Evolutionary conservation across 2,888 invertebrate genomes (phyloP), one percentile per base, ranked within the genome.

Genomic region (Epirrhoe alternata): DNA sequence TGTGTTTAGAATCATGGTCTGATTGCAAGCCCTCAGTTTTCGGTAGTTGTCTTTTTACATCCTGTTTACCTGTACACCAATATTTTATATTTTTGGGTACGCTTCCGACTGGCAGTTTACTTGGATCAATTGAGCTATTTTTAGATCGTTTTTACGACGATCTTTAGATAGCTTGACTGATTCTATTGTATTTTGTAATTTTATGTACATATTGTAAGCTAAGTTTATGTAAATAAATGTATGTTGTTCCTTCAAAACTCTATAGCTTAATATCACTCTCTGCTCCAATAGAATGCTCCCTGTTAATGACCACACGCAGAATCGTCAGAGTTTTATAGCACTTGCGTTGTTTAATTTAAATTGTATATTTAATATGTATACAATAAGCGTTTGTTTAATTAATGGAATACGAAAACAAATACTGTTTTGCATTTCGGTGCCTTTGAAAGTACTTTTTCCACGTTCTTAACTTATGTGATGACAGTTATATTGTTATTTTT

Each of bases 301-400:
- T 64, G 55, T 54, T 71, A 70, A 70, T 71, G 64, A 45, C 63
- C 62, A 64, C 64, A 67, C 68, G 58, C 65, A 56, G 50, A 16
- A 63, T 50, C 59, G 38, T 58, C 54, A 55, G 54, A 16, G 30
- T 60, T 69, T 70, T 68, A 64, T 51, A 16, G 59, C 45, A 38
- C 56, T 57, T 52, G 7, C 56, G 49, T 59, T 66, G 69, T 69
- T 53, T 45, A 64, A 68, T 54, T 47, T 52, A 64, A 66, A 68
- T 63, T 49, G 47, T 64, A 69, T 59, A 63, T 69, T 69, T 67
- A 65, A 61, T 67, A 55, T 50, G 30, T 49, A 64, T 59, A 62
- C 61, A 70, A 65, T 66, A 61, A n/a, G 42, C 63, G 12, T 63
- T 67, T 51, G 64, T 65, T 64, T 52, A 68, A 63, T 63, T 65